Percentiles rank a stretch among this genome's conserved stretches.
Evolutionary conservation across 2,113 vertebrate genomes (phyloP).

Genomic region (Tympanuchus pallidicinctus): DNA sequence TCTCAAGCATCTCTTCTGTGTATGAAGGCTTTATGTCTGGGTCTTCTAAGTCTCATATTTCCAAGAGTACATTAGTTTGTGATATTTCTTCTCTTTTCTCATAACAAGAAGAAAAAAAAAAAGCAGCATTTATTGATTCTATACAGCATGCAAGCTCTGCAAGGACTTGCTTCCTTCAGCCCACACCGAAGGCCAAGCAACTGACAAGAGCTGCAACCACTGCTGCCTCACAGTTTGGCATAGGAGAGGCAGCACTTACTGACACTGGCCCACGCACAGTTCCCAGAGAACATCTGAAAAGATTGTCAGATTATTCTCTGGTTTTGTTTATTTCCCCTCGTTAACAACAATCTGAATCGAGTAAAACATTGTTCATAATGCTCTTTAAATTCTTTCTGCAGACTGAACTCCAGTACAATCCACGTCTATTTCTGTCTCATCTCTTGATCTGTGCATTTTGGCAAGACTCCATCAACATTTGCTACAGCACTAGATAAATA

Average conservation of each 20-base stretch:
- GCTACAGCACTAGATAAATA: not conserved
- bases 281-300: not conserved
- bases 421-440: conserved; percentile 58
- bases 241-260: not conserved
- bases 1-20: rapidly evolving
- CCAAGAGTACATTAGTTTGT: not conserved
- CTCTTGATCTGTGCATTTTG: conserved; percentile 31
- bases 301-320: conserved; percentile 19
- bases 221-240: not conserved
- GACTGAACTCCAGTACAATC: conserved; percentile 26
- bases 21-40: not conserved
- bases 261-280: rapidly evolving
- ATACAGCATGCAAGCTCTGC: not conserved
- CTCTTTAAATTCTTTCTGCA: conserved; percentile 46
- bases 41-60: not conserved
- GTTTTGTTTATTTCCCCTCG: conserved; percentile 52
- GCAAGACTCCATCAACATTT: conserved; percentile 16
- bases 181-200: not conserved
- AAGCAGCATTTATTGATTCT: not conserved
- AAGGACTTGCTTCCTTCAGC: not conserved
- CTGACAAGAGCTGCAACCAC: not conserved
- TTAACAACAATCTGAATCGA: conserved; percentile 27
- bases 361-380: not conserved
- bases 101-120: not conserved
- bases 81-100: not conserved